Evolutionary conservation across 1,140 invertebrate species (phyloP), one percentile per base, ranked within the genome.

Genomic region (Caenorhabditis tropicalis): DNA sequence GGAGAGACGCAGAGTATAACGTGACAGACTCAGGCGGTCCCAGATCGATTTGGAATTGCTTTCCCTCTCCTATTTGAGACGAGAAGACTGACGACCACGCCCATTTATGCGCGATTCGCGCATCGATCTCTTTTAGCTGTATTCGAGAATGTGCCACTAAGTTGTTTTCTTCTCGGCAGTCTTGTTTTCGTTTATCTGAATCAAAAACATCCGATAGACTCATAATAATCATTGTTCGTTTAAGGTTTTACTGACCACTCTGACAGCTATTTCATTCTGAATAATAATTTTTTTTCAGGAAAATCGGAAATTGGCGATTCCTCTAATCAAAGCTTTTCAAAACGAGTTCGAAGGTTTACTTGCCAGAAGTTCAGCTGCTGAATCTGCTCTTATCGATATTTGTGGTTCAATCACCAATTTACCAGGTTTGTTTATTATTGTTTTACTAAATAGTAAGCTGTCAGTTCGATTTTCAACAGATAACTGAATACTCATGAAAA

Each of bases 311-410:
- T 36, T 82, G 12, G 84, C 84, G 1, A 39, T 85, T 24, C 84
- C 84, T 6, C 27, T 85, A 19, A 85, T 85, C 58, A 85, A 85
- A 48, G 81, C 84, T 3, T 85, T 85, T 49, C 84, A 85, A 81
- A 70, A 36, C 29, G 84, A 85, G 48, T 82, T 85, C 27, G 84
- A 85, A 43, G 58, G 83, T 4, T 21, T 84, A 27, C 70, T 51
- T 0, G 83, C 70, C 6, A 33, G 33, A 15, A 80, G 70, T 39
- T 48, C 70, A 39, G 70, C 79, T 48, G 53, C 83, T 48, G 83
- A 84, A 70, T 31, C 58, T 16, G 48, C 83, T 4, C 83, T 84
- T 33, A 84, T 84, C 27, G 83, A 84, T n/a, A 80, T 84, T 49
- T 84, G 83, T 49, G 21, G 29, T 19, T 48, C 48, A 21, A 65